These are phyloP conservation scores for Aphelenchoides besseyi DNA, from an alignment of 1,140 invertebrate species.

Conservation along the genomic window DNA sequence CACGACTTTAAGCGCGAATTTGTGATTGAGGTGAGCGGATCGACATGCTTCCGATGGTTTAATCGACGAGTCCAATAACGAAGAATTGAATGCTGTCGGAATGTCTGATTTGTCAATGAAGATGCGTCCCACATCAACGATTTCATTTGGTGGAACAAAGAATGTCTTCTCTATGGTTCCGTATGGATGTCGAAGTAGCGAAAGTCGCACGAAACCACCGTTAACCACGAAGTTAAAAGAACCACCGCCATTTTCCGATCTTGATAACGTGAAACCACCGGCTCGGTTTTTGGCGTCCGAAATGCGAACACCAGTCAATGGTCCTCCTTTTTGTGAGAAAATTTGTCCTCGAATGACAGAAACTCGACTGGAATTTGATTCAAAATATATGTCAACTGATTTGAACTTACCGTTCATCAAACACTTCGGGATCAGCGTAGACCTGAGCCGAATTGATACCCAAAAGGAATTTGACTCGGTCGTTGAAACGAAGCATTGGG, in stretches of 20 bases:
- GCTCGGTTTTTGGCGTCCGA: conserved; percentile 88
- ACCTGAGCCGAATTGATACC: conserved; percentile 94
- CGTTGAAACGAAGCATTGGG: conserved; percentile 88
- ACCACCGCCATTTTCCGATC: conserved; percentile 27
- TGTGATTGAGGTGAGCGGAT: not conserved
- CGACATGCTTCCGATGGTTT: not conserved
- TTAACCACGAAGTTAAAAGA: conserved; percentile 91
- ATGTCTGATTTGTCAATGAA: conserved; percentile 37
- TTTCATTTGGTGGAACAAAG: conserved; percentile 93
- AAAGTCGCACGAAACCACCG: conserved; percentile 86
- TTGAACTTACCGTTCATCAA: conserved; percentile 89
- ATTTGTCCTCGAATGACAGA: conserved; percentile 90
- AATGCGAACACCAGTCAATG: conserved; percentile 86
- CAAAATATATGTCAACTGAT: not conserved
- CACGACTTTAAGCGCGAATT: not conserved
- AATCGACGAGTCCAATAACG: not conserved
- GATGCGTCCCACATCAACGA: conserved; percentile 64
- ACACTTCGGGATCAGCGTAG: conserved; percentile 85
- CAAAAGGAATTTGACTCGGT: conserved; percentile 94
- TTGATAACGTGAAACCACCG: conserved; percentile 63
- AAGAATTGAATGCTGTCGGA: conserved; percentile 13
- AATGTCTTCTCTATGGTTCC: conserved; percentile 82
- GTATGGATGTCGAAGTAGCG: conserved; percentile 88
- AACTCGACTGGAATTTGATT: conserved; percentile 74
- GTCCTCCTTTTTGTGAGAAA: conserved; percentile 81